These are phyloP conservation scores for Chironomus tepperi DNA, from an alignment of 1,140 invertebrate species.

Conservation along the genomic window DNA sequence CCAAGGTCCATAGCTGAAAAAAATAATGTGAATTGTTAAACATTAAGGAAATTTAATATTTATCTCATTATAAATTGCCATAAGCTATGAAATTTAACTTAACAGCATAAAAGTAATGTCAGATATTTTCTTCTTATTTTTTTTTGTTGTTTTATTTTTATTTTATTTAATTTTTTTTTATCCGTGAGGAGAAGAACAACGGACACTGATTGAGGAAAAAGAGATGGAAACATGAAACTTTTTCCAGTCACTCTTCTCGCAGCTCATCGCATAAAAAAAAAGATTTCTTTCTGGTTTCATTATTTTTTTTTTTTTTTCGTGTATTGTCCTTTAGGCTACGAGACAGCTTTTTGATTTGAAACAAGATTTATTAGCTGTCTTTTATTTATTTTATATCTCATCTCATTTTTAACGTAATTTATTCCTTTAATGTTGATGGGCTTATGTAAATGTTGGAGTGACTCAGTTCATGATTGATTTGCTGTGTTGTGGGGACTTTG, in stretches of 20 bases:
- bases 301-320: not conserved
- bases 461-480: too few relatives aligned
- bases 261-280: not conserved
- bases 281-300: not conserved
- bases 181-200: too few relatives aligned
- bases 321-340: not conserved
- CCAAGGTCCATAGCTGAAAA: too few relatives aligned
- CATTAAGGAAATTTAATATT: not conserved
- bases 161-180: too few relatives aligned
- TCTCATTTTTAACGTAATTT: too few relatives aligned
- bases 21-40: too few relatives aligned
- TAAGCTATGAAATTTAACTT: not conserved
- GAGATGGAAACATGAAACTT: not conserved
- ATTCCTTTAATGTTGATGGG: too few relatives aligned
- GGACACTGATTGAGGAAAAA: too few relatives aligned
- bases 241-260: not conserved
- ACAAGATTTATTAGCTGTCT: not conserved
- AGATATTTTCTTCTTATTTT: not conserved
- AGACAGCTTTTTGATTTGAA: conserved; percentile 3
- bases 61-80: not conserved
- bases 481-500: too few relatives aligned
- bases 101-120: not conserved
- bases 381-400: not conserved
- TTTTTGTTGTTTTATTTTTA: too few relatives aligned
- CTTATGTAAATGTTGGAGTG: too few relatives aligned